Base-by-base conservation (phyloP, 2,797 vertebrate species). In the Sibirionetta formosa region DNA sequence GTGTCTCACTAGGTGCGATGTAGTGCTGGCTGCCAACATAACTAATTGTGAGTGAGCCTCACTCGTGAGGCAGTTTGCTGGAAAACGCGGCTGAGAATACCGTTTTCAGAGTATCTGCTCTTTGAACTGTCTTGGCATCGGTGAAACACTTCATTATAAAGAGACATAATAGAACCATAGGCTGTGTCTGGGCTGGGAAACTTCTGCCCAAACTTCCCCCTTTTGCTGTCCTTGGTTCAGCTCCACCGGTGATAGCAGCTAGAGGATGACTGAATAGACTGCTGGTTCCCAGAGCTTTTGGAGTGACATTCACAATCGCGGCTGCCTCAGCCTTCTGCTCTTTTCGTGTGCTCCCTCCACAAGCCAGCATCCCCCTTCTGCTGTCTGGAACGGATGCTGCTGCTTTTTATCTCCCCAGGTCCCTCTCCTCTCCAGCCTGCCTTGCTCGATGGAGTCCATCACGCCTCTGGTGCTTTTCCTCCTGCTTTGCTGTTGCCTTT, bases 11-110 rank as follows among this genome's bases (percentile, higher is more conserved):
- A 81, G 80, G 38, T 89, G 50, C 91, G 58, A 10, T 58, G 91
- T 40, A 71, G 3, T n/a, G 83, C 75, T 88, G 86, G 48, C 93
- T 96, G 96, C 86, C 95, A 92, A 68, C 86, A 18, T 48, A 90
- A 87, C 71, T 95, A 84, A 94, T 88, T 65, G 88, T 75, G 80
- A 95, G 71, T 4, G 53, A 93, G 81, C 18, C 83, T 80, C 77
- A 57, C 81, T 88, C 2, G 0, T 54, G 86, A 94, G 83, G 68
- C 90, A 40, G 63, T 66, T 73, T 88, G 83, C 75, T 95, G 82
- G 64, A 88, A 94, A 97, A 76, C 0, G 0, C 75, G 58, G 75
- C 71, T 78, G 75, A 82, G 81, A 94, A 61, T 46, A 60, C 69
- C 1, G 2, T 65, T 95, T 88, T 80, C 82, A 77, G 73, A 54